These are phyloP conservation scores for Pampusana beccarii DNA, from an alignment of 2,113 vertebrate species.

Conservation along the genomic window DNA sequence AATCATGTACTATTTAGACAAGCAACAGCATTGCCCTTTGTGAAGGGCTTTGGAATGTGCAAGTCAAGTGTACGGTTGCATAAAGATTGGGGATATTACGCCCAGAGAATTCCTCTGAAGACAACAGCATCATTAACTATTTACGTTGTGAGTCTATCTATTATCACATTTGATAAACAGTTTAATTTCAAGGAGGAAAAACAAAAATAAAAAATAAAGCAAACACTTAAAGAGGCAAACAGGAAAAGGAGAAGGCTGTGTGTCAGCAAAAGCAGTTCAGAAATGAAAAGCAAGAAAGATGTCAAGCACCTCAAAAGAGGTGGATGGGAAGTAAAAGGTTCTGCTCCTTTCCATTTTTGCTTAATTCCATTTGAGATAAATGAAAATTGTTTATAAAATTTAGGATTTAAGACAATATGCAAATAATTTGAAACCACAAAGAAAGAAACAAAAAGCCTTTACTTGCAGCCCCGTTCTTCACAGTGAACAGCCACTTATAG, in stretches of 20 bases:
- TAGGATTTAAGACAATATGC: not conserved
- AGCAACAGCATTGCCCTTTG: constrained; percentile 51
- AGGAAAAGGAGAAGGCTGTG: not conserved
- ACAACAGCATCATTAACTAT: constrained; percentile 47
- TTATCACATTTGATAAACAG: constrained; percentile 64
- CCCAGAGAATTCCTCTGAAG: constrained; percentile 43
- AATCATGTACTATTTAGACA: constrained; percentile 58
- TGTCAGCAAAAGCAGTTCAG: constrained; percentile 13
- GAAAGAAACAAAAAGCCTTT: not conserved
- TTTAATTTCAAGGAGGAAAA: constrained; percentile 68
- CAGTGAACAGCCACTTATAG: not conserved
- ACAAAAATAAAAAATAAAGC: constrained; percentile 25
- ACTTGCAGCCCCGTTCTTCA: not conserved
- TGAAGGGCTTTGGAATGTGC: constrained; percentile 65
- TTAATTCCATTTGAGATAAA: not conserved
- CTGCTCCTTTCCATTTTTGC: not conserved
- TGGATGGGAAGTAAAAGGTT: constrained; percentile 3
- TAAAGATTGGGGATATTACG: constrained; percentile 63
- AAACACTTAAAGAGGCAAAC: not conserved
- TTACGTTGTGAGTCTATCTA: not conserved
- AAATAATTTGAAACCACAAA: not conserved
- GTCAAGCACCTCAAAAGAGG: not conserved
- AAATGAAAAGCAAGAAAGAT: constrained; percentile 24
- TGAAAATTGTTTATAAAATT: constrained; percentile 20
- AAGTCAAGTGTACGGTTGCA: constrained; percentile 61